These are phyloP conservation scores for Pseudanteris insignis DNA, from an alignment of 2,888 invertebrate species.

Conservation along the genomic window DNA sequence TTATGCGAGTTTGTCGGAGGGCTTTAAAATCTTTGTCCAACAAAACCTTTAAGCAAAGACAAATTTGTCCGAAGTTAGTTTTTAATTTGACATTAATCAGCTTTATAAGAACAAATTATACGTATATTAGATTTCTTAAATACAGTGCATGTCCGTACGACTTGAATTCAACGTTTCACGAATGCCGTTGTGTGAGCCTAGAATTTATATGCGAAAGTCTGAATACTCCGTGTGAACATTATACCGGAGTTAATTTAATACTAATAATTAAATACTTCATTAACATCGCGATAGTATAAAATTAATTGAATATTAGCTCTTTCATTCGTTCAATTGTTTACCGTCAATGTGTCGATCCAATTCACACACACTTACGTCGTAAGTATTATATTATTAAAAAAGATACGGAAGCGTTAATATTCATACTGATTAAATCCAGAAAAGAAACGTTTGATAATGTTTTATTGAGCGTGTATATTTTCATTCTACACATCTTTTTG, in stretches of 20 bases:
- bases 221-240: too few species aligned
- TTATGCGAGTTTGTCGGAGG: constrained; percentile 7
- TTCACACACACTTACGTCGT: too few species aligned
- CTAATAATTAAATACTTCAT: too few species aligned
- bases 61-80: constrained; percentile 34
- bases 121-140: constrained; percentile 29
- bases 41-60: constrained; percentile 13
- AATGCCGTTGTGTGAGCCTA: too few species aligned
- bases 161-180: constrained; percentile 65
- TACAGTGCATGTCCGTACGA: constrained; percentile 52
- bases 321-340: too few species aligned
- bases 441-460: constrained; percentile 37
- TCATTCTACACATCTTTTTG: too few species aligned
- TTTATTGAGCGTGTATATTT: constrained; percentile 1
- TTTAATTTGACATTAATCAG: constrained; percentile 42
- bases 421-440: constrained; percentile 1
- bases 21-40: neutral
- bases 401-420: constrained; percentile 9
- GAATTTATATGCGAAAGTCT: too few species aligned
- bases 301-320: too few species aligned
- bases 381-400: too few species aligned
- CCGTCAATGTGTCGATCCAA: too few species aligned
- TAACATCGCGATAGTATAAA: too few species aligned
- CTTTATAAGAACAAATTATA: constrained; percentile 25
- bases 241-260: too few species aligned